phyloP scores from a whole-genome alignment of 2,113 vertebrate genomes.

The Labeo catla region DNA sequence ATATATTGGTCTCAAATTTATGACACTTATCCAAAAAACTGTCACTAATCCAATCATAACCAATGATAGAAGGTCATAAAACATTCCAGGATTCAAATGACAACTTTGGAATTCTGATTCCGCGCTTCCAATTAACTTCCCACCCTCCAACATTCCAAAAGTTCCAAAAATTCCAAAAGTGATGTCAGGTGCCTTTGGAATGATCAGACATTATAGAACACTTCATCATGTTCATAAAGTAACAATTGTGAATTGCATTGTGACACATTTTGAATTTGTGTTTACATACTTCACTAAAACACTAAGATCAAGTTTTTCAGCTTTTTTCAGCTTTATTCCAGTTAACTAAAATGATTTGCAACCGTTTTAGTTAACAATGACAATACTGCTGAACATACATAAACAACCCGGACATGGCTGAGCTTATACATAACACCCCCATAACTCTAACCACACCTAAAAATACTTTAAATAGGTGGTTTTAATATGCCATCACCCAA shows the following conservation, averaged over 20 bases:
- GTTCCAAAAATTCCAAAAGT: neutral
- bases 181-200: neutral
- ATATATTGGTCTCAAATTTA: neutral
- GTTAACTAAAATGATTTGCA: no score
- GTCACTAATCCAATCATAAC: neutral
- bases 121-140: neutral
- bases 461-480: constrained; percentile 2
- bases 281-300: neutral
- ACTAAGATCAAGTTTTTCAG: neutral
- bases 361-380: no score
- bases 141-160: neutral
- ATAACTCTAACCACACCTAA: neutral
- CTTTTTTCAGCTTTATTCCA: neutral
- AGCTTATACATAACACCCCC: neutral
- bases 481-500: constrained; percentile 1
- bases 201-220: neutral
- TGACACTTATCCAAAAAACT: neutral
- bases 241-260: neutral
- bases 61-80: neutral
- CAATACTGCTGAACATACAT: neutral
- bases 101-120: constrained; percentile 7
- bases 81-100: constrained; percentile 8
- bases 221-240: neutral
- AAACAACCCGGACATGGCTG: neutral
- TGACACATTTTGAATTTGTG: neutral